Percentiles rank a stretch among this genome's conserved stretches.
These are phyloP conservation scores for Pristis pectinata DNA, from an alignment of 2,797 vertebrate genomes.

Conservation along the genomic window DNA sequence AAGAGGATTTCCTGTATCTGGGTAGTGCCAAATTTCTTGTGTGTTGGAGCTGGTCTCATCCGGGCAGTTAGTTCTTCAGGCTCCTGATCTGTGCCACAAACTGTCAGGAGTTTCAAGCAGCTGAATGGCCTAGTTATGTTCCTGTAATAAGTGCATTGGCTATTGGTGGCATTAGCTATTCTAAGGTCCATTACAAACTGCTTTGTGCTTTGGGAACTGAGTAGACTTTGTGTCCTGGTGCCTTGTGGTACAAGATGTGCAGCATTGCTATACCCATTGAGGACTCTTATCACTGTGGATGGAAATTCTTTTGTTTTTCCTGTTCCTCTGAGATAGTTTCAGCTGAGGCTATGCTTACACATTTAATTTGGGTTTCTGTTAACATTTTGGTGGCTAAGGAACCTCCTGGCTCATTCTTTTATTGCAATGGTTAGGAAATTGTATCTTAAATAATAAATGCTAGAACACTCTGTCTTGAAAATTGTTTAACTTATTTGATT, in stretches of 20 bases:
- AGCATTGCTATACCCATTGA: not conserved
- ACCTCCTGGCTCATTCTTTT: not conserved
- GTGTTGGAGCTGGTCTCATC: no score
- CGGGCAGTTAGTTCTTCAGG: no score
- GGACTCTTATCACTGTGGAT: not conserved
- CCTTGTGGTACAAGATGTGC: not conserved
- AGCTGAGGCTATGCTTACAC: not conserved
- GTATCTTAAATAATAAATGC: not conserved
- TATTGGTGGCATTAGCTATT: not conserved
- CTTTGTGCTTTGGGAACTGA: not conserved
- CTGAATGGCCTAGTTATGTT: not conserved
- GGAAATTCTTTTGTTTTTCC: not conserved
- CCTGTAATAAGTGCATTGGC: no score
- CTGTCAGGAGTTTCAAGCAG: not conserved
- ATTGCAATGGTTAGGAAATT: not conserved
- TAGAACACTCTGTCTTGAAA: not conserved
- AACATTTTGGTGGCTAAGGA: not conserved
- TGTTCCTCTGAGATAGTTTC: not conserved
- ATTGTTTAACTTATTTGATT: not conserved
- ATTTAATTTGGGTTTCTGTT: not conserved
- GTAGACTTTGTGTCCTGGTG: not conserved
- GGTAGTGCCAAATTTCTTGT: no score
- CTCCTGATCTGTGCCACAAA: no score
- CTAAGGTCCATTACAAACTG: not conserved
- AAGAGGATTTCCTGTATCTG: no score